Conservation (phyloP, 2,797 vertebrate species). For the Typhlichthys subterraneus region DNA sequence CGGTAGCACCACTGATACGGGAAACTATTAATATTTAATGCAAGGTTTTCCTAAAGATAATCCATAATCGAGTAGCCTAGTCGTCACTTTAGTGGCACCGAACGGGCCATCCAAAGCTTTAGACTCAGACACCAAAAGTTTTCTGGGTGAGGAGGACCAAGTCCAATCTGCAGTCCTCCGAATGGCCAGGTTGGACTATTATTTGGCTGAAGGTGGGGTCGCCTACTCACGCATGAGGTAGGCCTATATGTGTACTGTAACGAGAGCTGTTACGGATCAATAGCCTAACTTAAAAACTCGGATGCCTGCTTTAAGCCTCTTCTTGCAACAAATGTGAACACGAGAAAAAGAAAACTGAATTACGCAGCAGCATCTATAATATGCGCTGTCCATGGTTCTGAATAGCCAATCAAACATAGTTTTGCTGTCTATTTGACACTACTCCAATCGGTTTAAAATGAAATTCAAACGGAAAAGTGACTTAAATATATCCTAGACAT, state of each 20-base stretch:
- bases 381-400: conserved; percentile 50
- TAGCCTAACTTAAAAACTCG: neutral
- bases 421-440: no score
- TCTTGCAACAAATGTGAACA: conserved; percentile 5
- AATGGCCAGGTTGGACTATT: conserved; percentile 20
- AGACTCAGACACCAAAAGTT: conserved; percentile 31
- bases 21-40: conserved; percentile 79
- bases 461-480: no score
- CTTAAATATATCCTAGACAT: no score
- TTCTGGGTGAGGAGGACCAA: neutral
- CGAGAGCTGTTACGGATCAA: no score
- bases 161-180: conserved; percentile 25
- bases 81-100: conserved; percentile 9
- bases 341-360: conserved; percentile 2
- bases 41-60: conserved; percentile 51
- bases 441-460: no score
- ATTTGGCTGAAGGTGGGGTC: no score
- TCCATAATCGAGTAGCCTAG: conserved; percentile 20
- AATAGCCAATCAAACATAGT: conserved; percentile 6
- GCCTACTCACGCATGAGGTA: no score
- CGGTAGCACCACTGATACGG: conserved; percentile 17
- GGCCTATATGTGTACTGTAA: no score
- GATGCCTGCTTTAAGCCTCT: neutral
- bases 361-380: neutral
- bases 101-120: neutral